phyloP scores from a whole-genome alignment of 2,888 invertebrate species.

The Cataglyphis albicans region DNA sequence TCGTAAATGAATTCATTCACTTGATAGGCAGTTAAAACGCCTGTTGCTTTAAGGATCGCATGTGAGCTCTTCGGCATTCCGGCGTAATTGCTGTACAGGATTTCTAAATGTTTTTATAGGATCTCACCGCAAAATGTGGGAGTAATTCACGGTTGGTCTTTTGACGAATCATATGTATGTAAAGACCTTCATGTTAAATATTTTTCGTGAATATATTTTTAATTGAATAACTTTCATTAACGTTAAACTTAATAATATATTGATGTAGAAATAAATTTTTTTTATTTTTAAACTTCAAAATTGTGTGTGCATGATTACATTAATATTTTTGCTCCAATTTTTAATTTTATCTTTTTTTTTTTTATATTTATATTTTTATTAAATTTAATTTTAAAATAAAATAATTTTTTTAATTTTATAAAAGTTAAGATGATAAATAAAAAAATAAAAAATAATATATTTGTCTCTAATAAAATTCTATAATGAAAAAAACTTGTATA shows the following conservation, averaged over 20 bases:
- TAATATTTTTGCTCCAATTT: background rate
- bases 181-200: background rate
- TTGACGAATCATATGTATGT: background rate
- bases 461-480: background rate
- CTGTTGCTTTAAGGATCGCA: conserved; percentile 75
- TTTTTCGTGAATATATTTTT: background rate
- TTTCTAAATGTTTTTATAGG: conserved; percentile 50
- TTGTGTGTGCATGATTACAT: background rate
- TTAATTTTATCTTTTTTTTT: background rate
- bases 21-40: conserved; percentile 75
- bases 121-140: background rate
- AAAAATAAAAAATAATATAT: background rate
- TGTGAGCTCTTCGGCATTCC: conserved; percentile 54
- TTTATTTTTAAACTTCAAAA: background rate
- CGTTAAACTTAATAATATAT: background rate
- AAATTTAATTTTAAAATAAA: background rate
- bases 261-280: conserved; percentile 1
- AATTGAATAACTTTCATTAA: background rate
- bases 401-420: background rate
- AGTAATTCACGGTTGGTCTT: background rate
- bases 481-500: background rate
- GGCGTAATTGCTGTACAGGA: conserved; percentile 21
- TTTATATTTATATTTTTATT: background rate
- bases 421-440: background rate
- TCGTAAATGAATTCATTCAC: conserved; percentile 76